Base-by-base conservation (phyloP, 2,113 vertebrate species). In the Oryzias woworae region DNA sequence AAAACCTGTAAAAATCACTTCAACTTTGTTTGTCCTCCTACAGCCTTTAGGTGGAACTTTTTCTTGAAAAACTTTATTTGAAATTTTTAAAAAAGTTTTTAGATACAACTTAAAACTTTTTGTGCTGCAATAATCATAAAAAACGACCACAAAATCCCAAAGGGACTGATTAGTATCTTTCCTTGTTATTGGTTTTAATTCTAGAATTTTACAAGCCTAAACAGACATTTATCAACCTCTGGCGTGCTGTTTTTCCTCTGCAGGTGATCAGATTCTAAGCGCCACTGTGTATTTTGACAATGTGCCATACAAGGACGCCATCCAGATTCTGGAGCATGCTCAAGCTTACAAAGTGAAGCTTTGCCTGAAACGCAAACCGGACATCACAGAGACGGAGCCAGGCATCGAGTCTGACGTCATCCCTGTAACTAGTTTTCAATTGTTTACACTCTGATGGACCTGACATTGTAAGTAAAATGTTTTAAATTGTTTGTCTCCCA, bases 261-360 rank as follows among this genome's bases (percentile, higher is more conserved):
- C 73, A 99, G 97, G 97, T 60, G 97, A 99, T 75, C 96, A 97
- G 78, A 87, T 99, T 61, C 90, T 99, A 80, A 99, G 96, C 28
- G 91, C 97, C 18, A 98, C 96, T 7, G 85, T 98, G 59, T 98
- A 96, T 90, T 98, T 99, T 0, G 96, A 98, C 77, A 87, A 96
- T 66, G 92, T 98, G 48, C 92, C 93, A 47, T 98, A 97, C 7
- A 96, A 98, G 89, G 97, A 98, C 45, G 97, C 96, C 8, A 91
- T 98, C 61, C 95, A 96, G 78, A 99, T 99, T 78, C 89, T 99
- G 18, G 95, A 96, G 13, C 95, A 96, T 70, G 95, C 96, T 0
- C 96, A 97, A 64, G 93, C 95, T 0, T 98, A 96, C 83, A 96
- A 90, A 89, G 87, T 98, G 57, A 95, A 96, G 24, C 94, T 98